Percentiles rank a stretch among this genome's conserved stretches.
Conservation (phyloP, 2,113 vertebrate species). For the Marcusenius ussheri region DNA sequence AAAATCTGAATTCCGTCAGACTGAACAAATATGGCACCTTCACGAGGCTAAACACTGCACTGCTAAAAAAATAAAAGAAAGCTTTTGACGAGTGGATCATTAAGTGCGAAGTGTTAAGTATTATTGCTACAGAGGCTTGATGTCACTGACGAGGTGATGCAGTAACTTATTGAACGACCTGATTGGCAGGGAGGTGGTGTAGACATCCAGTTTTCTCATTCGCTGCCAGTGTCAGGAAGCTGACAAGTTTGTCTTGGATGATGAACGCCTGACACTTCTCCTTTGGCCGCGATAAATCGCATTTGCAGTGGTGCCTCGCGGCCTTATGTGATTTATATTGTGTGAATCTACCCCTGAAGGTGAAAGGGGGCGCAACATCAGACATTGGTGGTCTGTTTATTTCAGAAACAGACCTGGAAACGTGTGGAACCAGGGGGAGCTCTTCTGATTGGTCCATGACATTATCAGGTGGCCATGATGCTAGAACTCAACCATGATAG, state of each 20-base stretch:
- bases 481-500: not conserved
- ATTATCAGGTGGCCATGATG: not conserved
- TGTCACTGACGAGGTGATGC: not conserved
- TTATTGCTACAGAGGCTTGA: not conserved
- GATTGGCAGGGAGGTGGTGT: not conserved
- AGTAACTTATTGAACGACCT: not conserved
- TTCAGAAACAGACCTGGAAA: not conserved
- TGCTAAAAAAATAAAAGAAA: not conserved
- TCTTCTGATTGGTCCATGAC: not conserved
- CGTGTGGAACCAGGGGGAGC: not conserved
- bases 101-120: not conserved
- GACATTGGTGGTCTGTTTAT: not conserved
- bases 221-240: not conserved
- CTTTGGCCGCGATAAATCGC: not conserved
- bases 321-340: not conserved
- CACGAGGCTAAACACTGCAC: not conserved
- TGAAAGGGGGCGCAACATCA: not conserved
- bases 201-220: not conserved
- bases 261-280: not conserved
- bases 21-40: not conserved
- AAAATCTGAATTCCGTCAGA: not conserved
- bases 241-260: not conserved
- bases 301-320: not conserved
- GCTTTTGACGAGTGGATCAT: not conserved
- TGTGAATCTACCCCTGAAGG: not conserved